Percentiles rank a stretch among this genome's conserved stretches.
These are phyloP conservation scores for Pempheris klunzingeri DNA, from an alignment of 2,797 vertebrate genomes.

Conservation along the genomic window DNA sequence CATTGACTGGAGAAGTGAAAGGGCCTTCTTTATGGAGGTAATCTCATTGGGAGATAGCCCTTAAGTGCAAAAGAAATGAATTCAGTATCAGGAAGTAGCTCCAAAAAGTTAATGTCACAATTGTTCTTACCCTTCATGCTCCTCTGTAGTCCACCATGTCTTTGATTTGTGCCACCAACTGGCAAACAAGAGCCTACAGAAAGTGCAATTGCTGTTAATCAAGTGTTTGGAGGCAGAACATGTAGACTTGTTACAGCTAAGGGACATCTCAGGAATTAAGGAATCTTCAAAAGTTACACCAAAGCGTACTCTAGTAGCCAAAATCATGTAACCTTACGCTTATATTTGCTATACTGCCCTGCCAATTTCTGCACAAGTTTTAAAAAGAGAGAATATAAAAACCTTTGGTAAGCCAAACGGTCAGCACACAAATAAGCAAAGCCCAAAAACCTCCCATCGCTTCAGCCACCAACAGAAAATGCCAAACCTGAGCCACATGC, in stretches of 20 bases:
- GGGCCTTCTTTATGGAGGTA: constrained; percentile 19
- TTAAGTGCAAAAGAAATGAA: not conserved
- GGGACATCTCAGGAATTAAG: too few relatives aligned
- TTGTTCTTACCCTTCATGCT: not conserved
- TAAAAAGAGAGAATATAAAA: not conserved
- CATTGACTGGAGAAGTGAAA: constrained; percentile 29
- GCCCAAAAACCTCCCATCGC: constrained; percentile 22
- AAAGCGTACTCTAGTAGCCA: not conserved
- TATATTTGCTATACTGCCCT: not conserved
- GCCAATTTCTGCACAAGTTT: not conserved
- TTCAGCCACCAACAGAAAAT: not conserved
- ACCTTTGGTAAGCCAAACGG: constrained; percentile 40
- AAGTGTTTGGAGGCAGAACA: not conserved
- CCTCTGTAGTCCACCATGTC: accelerated
- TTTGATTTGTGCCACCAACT: not conserved
- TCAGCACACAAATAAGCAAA: not conserved
- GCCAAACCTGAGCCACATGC: accelerated
- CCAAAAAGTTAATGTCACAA: accelerated
- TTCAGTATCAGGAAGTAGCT: not conserved
- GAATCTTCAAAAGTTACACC: not conserved
- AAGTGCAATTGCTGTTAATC: not conserved
- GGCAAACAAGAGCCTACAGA: constrained; percentile 30
- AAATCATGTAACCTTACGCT: not conserved
- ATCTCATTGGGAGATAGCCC: constrained; percentile 14
- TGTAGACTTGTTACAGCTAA: not conserved